Evolutionary conservation across 2,113 vertebrate species (phyloP), one percentile per base, ranked within the genome.

Genomic region (Amphilophus citrinellus): DNA sequence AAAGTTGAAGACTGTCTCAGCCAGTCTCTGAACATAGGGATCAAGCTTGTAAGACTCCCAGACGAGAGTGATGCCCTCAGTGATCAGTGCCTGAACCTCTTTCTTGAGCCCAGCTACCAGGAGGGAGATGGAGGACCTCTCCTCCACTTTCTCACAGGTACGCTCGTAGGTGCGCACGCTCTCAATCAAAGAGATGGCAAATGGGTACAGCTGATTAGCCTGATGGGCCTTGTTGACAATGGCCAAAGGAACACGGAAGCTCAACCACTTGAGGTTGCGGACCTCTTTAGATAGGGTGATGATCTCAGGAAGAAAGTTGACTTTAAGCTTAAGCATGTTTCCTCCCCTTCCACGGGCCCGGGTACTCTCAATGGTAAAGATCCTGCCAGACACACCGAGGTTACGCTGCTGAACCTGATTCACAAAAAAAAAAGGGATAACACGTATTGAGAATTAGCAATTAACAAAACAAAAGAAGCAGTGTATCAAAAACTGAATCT

Each of bases 191-290:
- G 98, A 99, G 94, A 99, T 99, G 83, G 98, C 98, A 62, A 99
- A 99, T 0, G 98, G 98, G 81, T 99, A 99, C 0, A 99, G 97
- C 94, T 99, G 98, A 88, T 99, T 99, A 11, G 98, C 98, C 57
- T 99, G 98, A 85, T 99, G 98, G 85, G 98, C 98, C 92, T 99
- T 99, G 96, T 99, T 99, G 89, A 99, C 98, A 24, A 99, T 99
- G 5, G 98, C 98, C 79, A 99, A 92, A 0, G 98, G 98, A 60
- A 99, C 98, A 1, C 98, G 97, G 95, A 99, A 99, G 22, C 98
- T 98, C 10, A 99, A 96, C 98, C 98, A 99, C 92, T 99, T 99
- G 77, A 99, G 96, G 94, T 99, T 99, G 32, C 98, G 97, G 53
- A 99, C 98, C 79, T 99, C 98, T 84, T 99, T 99, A 6, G 98